Evolutionary conservation across 2,113 vertebrate species (phyloP), one percentile per base, ranked within the genome.

Genomic region (Propithecus coquereli): DNA sequence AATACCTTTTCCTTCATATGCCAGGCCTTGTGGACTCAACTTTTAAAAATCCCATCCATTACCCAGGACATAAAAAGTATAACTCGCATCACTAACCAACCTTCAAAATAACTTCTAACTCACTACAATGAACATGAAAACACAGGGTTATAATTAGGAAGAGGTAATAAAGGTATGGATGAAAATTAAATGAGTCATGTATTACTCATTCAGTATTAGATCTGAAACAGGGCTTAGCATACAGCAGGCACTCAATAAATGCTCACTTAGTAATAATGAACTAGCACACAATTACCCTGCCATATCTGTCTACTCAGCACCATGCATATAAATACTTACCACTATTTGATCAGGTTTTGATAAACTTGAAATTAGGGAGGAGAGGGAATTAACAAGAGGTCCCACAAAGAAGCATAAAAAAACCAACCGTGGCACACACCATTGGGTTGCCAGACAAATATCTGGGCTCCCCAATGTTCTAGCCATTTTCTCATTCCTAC

Each of bases 41-140:
- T 74, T 61, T 89, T 70, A 52, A 87, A 97, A 97, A 76, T 89
- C 73, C 74, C 54, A 87, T 25, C 32, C 54, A 79, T 23, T 54
- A 84, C 12, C 13, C 25, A 88, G 61, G 11, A 81, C 40, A 83
- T 16, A 34, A 86, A 94, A 95, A 37, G 14, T 70, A 50, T 52
- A 37, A 84, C 61, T 61, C 63, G 54, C 13, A 79, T 61, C 40
- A 63, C 54, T 37, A 83, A 61, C 3, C 83, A 74, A 70, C 30
- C 63, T 96, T 71, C n/a, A 77, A 57, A 85, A 77, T 76, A 96
- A 59, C 32, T 61, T 94, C 66, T 85, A 37, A 47, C 18, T 94
- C 43, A 91, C 43, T 45, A 52, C 17, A 79, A 34, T 43, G 23
- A 61, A 11, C 30, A 66, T 2, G 57, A 52, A 85, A 95, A 68